Base-by-base conservation (phyloP, 2,888 invertebrate species). In the Brachypalpus laphriformis region DNA sequence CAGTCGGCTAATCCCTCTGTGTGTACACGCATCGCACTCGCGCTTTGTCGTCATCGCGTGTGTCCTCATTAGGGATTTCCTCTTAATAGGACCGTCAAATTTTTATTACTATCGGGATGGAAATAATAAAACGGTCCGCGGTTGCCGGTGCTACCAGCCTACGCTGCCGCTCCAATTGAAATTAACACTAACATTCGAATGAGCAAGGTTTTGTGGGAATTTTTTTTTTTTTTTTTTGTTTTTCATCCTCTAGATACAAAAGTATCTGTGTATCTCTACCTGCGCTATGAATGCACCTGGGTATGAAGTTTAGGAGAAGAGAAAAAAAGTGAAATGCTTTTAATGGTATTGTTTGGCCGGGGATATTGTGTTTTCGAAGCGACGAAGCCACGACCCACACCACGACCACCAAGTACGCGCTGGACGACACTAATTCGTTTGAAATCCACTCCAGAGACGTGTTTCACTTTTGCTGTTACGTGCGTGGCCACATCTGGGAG, bases 1-100 rank as follows among this genome's bases (percentile, higher is more conserved):
- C 34, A 25, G 37, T 37, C 7, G 49, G 63, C 59, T 49, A 68
- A 88, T 88, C 88, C 88, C 88, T 81, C 87, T 87, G n/a, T n/a
- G n/a, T n/a, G n/a, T n/a, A n/a, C n/a, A n/a, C n/a, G n/a, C n/a
- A n/a, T n/a, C n/a, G n/a, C n/a, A n/a, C n/a, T n/a, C n/a, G 87
- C 78, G 82, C 87, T 88, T 87, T 37, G 65, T 65, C 56, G 51
- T 47, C 71, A 65, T 81, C 68, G 68, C 63, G 71, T 83, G 78
- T 78, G 78, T 83, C 83, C 83, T 83, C 78, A 83, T 78, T 83
- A 83, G 78, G 83, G 74, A 83, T 74, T 78, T 83, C 83, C 56
- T 78, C 78, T 83, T 80, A 80, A 83, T 83, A 83, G 70, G 82
- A 78, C 72, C 78, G 82, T 83, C 82, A 83, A 72, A 74, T 74